Percentiles rank a stretch among this genome's conserved stretches.
These are phyloP conservation scores for Anguilla anguilla DNA, from an alignment of 2,797 vertebrate genomes.

Conservation along the genomic window DNA sequence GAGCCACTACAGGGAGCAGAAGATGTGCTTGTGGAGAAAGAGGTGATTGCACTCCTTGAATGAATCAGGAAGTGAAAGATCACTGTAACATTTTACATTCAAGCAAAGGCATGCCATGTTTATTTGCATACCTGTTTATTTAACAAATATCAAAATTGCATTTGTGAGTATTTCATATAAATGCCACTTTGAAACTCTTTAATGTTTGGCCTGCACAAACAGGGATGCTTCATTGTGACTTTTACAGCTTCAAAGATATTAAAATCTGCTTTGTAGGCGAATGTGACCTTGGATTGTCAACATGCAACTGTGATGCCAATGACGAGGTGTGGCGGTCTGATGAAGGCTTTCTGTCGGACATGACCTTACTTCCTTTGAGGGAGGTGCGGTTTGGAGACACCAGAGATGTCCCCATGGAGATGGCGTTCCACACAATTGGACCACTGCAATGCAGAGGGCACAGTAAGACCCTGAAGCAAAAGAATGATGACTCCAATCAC, in stretches of 20 bases:
- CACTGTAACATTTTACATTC: background rate
- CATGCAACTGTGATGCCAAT: slow-evolving; percentile 49
- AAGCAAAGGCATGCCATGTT: background rate
- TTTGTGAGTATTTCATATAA: background rate
- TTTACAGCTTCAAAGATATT: background rate
- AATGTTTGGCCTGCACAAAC: background rate
- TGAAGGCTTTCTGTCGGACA: slow-evolving; percentile 42
- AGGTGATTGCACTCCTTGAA: slow-evolving; percentile 29
- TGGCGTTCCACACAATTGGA: slow-evolving; percentile 45
- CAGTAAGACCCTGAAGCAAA: slow-evolving; percentile 31
- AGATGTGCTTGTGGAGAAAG: slow-evolving; percentile 48
- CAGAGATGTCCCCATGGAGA: slow-evolving; percentile 40
- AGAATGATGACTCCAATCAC: background rate
- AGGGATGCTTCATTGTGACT: background rate
- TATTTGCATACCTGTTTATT: background rate
- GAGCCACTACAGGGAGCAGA: slow-evolving; percentile 39
- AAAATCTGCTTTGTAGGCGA: slow-evolving; percentile 29
- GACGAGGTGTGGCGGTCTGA: slow-evolving; percentile 49
- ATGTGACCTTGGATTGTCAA: slow-evolving; percentile 40
- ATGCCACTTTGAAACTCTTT: background rate
- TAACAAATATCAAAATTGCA: background rate
- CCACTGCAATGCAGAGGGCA: slow-evolving; percentile 41
- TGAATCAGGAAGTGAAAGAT: background rate
- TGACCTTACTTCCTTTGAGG: slow-evolving; percentile 35
- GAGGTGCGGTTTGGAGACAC: slow-evolving; percentile 45